Base-by-base conservation (phyloP, 2,797 vertebrate genomes). In the Pelobates cultripes region DNA sequence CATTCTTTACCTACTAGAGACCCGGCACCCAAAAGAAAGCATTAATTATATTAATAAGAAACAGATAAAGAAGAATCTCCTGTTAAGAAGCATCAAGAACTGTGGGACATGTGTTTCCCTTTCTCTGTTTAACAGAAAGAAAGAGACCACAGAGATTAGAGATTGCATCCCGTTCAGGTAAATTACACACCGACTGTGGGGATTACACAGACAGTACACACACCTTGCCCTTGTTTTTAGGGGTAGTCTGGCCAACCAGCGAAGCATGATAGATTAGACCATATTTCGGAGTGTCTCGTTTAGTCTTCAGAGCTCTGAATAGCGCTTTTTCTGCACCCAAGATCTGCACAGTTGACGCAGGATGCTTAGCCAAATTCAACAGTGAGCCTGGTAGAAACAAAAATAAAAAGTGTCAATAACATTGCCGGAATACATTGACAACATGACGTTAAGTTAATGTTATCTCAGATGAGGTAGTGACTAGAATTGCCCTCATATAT, bases 221-320 rank as follows among this genome's bases (percentile, higher is more conserved):
- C 75, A 98, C 97, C 94, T 99, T 99, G 89, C 98, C 98, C 92
- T 99, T 99, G 86, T 99, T 98, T 91, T 99, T 99, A 42, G 96
- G 92, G 17, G 95, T 92, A 4, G 95, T 96, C 91, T 99, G 98
- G n/a, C 98, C 98, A 86, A 99, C 97, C 0, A 99, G 89, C 1
- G 98, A 99, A 47, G 98, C 97, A 41, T 99, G 98, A 91, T 99
- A 99, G 85, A 99, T 99, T 42, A 99, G 96, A 77, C 98, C 98
- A 15, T 99, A 99, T 85, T 99, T 99, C 28, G 98, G 97, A 0
- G 98, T 99, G 89, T 99, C 97, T 66, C 95, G 92, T 81, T 93
- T 95, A 3, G 97, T 97, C 89, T 99, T 99, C 79, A 99, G 91
- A 2, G 98, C 98, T 87, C 98, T 94, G 79, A 99, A 99, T 7